Evolutionary conservation across 2,797 vertebrate genomes (phyloP), one percentile per base, ranked within the genome.

Genomic region (Amphiprion clarkii): DNA sequence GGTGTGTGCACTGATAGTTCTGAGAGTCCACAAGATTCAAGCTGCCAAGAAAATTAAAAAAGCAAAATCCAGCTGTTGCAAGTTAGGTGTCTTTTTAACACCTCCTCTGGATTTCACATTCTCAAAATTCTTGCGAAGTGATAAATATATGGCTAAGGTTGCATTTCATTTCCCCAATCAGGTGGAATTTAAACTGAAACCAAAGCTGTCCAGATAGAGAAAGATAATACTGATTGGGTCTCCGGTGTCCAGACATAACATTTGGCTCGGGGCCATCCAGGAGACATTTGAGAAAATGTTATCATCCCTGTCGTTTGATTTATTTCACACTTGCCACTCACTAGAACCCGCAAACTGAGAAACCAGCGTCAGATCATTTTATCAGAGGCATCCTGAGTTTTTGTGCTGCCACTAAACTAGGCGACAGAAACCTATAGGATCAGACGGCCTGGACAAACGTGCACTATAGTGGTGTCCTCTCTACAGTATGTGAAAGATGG

Each of bases 141-240:
- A 75, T 79, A 49, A 17, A 53, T 57, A 2, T 25, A 33, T 60
- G 54, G 49, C 2, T 74, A 76, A n/a, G 65, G 74, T 82, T 85
- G 42, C 81, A 73, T 81, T 84, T 86, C 14, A 90, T 84, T 86
- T 84, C 85, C 76, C 74, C 51, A 6, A 31, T 67, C 74, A 63
- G 63, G 33, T 78, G 55, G 60, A 76, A 74, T 86, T 74, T 67
- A 4, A 81, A 67, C 54, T 23, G 62, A 76, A 85, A 67, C 58
- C 56, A 19, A 77, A 71, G 17, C 70, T 27, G 63, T 67, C 74
- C 42, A 57, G 69, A 68, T 76, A 63, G 40, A 40, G 51, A 77
- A 79, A 73, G 76, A 83, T 79, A 76, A 81, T 14, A 46, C 48
- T 19, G 63, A 71, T 68, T 64, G 21, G 40, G 55, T 25, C 54